Percentiles rank a stretch among this genome's conserved stretches.
phyloP scores from a whole-genome alignment of 2,888 invertebrate species.

The Campopleginae sp. region DNA sequence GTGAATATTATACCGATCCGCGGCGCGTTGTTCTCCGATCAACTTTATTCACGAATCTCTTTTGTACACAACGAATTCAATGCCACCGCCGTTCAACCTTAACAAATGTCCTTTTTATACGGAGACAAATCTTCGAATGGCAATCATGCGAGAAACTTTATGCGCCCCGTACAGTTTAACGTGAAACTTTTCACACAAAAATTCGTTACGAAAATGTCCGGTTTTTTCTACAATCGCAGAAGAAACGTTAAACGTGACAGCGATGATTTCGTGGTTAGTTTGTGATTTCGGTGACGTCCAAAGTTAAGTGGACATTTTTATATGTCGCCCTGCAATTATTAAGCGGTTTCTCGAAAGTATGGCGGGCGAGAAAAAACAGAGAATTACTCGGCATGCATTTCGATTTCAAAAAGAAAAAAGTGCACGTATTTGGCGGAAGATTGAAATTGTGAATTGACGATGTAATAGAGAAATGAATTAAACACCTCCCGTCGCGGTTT shows the following conservation, averaged over 20 bases:
- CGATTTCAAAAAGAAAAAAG: neutral
- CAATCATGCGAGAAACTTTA: slow-evolving; percentile 31
- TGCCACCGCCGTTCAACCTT: slow-evolving; percentile 4
- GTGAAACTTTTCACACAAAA: neutral
- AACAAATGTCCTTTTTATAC: slow-evolving; percentile 8
- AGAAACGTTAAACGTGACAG: no score
- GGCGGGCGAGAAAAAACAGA: neutral
- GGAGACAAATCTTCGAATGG: neutral
- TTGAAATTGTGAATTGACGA: neutral
- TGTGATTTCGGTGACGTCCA: no score
- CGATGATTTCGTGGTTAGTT: no score
- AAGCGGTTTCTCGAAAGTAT: neutral
- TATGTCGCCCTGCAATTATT: neutral
- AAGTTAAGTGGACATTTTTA: no score
- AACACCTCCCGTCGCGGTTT: slow-evolving; percentile 68
- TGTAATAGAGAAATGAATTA: slow-evolving; percentile 62
- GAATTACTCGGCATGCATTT: neutral
- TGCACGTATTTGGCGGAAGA: neutral
- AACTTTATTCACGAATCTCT: slow-evolving; percentile 31
- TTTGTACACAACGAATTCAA: slow-evolving; percentile 16
- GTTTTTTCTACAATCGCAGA: neutral
- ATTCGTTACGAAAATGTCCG: neutral
- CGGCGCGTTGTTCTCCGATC: slow-evolving; percentile 42
- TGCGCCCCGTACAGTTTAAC: slow-evolving; percentile 10
- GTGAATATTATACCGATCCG: slow-evolving; percentile 39